phyloP scores from a whole-genome alignment of 1,140 invertebrate species.

The Pseudomyrmex sp. region DNA sequence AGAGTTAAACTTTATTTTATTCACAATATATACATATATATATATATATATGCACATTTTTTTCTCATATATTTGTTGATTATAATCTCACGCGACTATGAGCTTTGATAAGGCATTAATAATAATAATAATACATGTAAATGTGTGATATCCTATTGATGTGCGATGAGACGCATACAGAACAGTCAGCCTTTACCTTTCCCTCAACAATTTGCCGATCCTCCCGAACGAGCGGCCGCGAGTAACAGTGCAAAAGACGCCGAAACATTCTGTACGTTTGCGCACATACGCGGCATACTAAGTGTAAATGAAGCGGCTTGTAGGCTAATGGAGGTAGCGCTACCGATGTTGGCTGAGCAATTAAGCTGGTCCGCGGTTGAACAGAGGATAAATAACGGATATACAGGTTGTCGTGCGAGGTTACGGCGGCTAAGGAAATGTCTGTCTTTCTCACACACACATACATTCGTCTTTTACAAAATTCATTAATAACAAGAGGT shows the following conservation, averaged over 20 bases:
- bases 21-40: no score
- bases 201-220: conserved; percentile 41
- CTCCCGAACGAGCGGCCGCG: conserved; percentile 37
- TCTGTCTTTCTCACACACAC: not conserved
- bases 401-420: conserved; percentile 70
- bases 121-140: conserved; percentile 8
- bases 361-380: conserved; percentile 73
- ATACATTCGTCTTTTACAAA: conserved; percentile 40
- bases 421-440: conserved; percentile 28
- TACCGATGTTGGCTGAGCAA: conserved; percentile 77
- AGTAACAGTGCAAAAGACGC: conserved; percentile 64
- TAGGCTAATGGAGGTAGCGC: conserved; percentile 74
- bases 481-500: not conserved
- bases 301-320: conserved; percentile 69
- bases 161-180: not conserved
- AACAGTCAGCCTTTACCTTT: conserved; percentile 41
- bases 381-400: conserved; percentile 78
- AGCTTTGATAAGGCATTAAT: conserved; percentile 4
- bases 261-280: conserved; percentile 60
- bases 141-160: no score
- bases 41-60: no score
- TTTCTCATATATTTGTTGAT: no score
- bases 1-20: no score
- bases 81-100: not conserved
- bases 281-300: conserved; percentile 61